Evolutionary conservation across 1,140 invertebrate species (phyloP).

Genomic region (Heterodera schachtii): DNA sequence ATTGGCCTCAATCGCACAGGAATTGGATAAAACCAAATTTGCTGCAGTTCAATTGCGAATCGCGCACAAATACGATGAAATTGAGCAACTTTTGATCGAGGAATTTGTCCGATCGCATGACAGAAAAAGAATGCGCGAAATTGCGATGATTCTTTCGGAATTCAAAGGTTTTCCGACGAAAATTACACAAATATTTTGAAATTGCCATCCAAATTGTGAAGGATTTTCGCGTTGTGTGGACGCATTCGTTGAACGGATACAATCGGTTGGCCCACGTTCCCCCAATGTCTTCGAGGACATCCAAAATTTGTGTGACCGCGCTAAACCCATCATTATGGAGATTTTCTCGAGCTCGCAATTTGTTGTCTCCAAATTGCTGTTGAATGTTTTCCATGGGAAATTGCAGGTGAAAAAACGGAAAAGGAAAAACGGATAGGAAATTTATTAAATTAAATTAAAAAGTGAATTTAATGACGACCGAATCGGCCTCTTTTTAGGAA

Average conservation of each 20-base stretch:
- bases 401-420: constrained; percentile 71
- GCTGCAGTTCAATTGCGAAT: constrained; percentile 58
- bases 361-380: constrained; percentile 95
- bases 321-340: constrained; percentile 82
- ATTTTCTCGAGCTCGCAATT: constrained; percentile 95
- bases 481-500: constrained; percentile 70
- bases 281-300: constrained; percentile 89
- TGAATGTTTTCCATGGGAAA: constrained; percentile 92
- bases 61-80: constrained; percentile 78
- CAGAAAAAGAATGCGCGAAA: constrained; percentile 84
- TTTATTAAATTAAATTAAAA: neutral
- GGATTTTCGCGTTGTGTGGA: constrained; percentile 88
- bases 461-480: no score
- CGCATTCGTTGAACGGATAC: constrained; percentile 94
- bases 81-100: constrained; percentile 87
- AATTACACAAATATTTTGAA: neutral
- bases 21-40: constrained; percentile 73
- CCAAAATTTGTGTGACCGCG: constrained; percentile 84
- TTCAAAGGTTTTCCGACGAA: constrained; percentile 76
- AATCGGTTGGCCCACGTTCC: constrained; percentile 71
- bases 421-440: neutral
- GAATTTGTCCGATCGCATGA: constrained; percentile 90
- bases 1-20: constrained; percentile 89
- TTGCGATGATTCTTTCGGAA: constrained; percentile 85
- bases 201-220: neutral